These are phyloP conservation scores for Gonioctena quinquepunctata DNA, from an alignment of 1,140 invertebrate genomes.

Conservation along the genomic window DNA sequence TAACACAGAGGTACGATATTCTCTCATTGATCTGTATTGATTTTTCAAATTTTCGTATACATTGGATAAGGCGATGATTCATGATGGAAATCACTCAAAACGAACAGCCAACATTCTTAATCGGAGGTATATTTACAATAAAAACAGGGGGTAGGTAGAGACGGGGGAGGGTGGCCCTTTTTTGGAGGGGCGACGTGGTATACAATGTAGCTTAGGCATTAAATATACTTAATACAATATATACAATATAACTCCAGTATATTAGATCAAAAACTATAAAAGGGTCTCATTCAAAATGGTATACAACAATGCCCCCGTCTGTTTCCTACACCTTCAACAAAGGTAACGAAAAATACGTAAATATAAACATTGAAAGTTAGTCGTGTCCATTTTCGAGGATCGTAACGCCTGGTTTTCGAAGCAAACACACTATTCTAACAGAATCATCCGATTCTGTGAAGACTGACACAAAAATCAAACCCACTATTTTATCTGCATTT, in stretches of 20 bases:
- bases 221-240: conserved; percentile 45
- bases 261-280: conserved; percentile 48
- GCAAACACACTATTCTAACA: background rate
- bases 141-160: conserved; percentile 12
- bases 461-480: too few relatives aligned
- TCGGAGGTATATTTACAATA: conserved; percentile 54
- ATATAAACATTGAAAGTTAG: conserved; percentile 19
- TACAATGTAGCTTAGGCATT: conserved; percentile 41
- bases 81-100: conserved; percentile 58
- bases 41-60: conserved; percentile 55
- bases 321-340: conserved; percentile 40
- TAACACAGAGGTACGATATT: conserved; percentile 57
- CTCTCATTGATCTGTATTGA: conserved; percentile 56
- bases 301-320: conserved; percentile 36
- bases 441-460: background rate
- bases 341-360: conserved; percentile 44
- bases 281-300: conserved; percentile 42
- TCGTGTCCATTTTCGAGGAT: background rate
- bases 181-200: conserved; percentile 33
- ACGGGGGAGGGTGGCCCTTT: conserved; percentile 11
- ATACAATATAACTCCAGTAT: conserved; percentile 44
- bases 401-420: background rate
- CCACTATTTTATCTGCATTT: background rate
- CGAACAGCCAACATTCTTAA: conserved; percentile 56
- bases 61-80: conserved; percentile 58